Evolutionary conservation across 2,797 vertebrate species (phyloP).

Genomic region (Serranus cabrilla): DNA sequence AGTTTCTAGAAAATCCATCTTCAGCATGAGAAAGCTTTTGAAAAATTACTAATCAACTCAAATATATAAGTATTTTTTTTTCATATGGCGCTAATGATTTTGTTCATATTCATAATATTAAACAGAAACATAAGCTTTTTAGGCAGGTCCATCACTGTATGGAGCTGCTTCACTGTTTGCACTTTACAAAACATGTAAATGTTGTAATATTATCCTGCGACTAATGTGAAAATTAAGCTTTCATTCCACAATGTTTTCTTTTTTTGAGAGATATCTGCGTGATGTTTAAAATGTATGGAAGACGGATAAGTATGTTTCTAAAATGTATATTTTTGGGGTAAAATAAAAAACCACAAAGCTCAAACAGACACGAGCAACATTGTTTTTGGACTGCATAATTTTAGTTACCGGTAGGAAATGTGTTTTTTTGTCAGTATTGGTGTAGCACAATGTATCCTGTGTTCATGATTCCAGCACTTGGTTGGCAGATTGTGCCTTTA

Average conservation of each 20-base stretch:
- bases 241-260: background rate
- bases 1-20: too few relatives aligned
- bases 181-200: constrained; percentile 1
- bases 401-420: background rate
- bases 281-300: background rate
- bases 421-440: too few relatives aligned
- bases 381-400: background rate
- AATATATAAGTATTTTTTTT: background rate
- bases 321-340: too few relatives aligned
- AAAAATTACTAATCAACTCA: too few relatives aligned
- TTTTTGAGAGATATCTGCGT: background rate
- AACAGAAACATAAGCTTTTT: background rate
- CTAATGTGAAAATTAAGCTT: background rate
- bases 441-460: background rate
- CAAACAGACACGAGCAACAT: too few relatives aligned
- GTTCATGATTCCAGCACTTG: background rate
- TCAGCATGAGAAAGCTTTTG: too few relatives aligned
- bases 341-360: too few relatives aligned
- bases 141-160: background rate
- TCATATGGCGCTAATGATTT: background rate
- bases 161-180: background rate
- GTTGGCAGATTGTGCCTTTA: background rate
- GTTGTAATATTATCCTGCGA: background rate
- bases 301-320: too few relatives aligned
- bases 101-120: background rate